A percentile compares a stretch with the other conserved stretches of the same genome.
These are phyloP conservation scores for Leptura quadrifasciata DNA, from an alignment of 2,888 invertebrate genomes.

Conservation along the genomic window DNA sequence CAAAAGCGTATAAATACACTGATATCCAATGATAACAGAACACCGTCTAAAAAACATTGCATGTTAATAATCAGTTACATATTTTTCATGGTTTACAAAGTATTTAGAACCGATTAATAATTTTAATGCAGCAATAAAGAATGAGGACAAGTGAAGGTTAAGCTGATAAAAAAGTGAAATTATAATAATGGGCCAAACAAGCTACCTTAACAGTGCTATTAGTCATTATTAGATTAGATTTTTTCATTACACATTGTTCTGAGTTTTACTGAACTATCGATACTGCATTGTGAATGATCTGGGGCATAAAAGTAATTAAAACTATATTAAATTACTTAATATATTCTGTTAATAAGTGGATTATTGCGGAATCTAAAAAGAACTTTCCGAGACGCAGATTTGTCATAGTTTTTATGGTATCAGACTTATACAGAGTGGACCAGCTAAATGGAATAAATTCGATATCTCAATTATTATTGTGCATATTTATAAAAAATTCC, in stretches of 20 bases:
- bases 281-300: not conserved
- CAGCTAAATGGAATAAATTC: no score
- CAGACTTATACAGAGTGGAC: no score
- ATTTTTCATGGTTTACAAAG: not conserved
- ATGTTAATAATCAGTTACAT: not conserved
- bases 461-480: no score
- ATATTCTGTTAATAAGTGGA: no score
- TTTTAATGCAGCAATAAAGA: not conserved
- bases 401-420: no score
- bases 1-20: no score
- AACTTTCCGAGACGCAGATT: no score
- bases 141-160: not conserved
- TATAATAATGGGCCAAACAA: not conserved
- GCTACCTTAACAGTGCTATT: not conserved
- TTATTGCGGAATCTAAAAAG: no score
- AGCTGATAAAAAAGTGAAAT: not conserved
- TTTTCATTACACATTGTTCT: not conserved
- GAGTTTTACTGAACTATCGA: not conserved
- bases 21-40: no score
- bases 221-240: not conserved
- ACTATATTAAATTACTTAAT: not conserved
- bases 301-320: not conserved
- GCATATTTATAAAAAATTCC: no score
- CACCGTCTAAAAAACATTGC: no score
- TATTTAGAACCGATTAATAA: not conserved